These are phyloP conservation scores for Corythucha ciliata DNA, from an alignment of 2,888 invertebrate genomes.

Conservation along the genomic window DNA sequence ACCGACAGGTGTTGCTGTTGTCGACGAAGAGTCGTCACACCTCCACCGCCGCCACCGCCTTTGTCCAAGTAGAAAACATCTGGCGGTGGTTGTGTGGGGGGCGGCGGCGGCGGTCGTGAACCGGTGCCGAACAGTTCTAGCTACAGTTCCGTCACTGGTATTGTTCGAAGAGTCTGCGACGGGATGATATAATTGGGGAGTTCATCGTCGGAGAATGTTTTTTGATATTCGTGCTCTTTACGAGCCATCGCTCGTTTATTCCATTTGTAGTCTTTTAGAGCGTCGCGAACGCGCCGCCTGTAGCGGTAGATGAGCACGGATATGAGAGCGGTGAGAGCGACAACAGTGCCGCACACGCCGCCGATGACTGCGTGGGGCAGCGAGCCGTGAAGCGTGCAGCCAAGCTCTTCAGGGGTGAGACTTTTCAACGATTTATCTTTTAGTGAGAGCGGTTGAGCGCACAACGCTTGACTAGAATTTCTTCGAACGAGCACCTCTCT, in stretches of 20 bases:
- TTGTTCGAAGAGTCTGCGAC: constrained; percentile 52
- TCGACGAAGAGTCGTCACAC: no score
- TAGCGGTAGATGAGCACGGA: constrained; percentile 70
- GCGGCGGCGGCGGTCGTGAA: constrained; percentile 17
- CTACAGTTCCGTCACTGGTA: constrained; percentile 90
- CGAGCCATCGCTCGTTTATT: constrained; percentile 60
- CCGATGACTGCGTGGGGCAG: constrained; percentile 71
- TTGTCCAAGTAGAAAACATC: constrained; percentile 59
- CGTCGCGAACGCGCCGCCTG: constrained; percentile 68
- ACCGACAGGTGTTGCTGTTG: constrained; percentile 3
- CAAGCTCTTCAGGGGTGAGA: constrained; percentile 65
- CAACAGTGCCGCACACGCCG: constrained; percentile 61
- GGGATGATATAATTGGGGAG: constrained; percentile 51
- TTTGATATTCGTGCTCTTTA: constrained; percentile 81
- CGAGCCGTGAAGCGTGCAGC: constrained; percentile 70
- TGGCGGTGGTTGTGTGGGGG: constrained; percentile 19
- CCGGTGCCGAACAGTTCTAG: constrained; percentile 84
- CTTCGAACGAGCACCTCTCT: constrained; percentile 61
- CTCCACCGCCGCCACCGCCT: no score
- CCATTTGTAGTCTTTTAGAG: constrained; percentile 73
- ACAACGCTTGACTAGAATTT: constrained; percentile 56
- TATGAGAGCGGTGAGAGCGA: constrained; percentile 60
- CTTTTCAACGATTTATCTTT: constrained; percentile 58
- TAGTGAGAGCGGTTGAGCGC: constrained; percentile 61
- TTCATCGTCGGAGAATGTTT: constrained; percentile 81